Conservation (phyloP, 2,888 invertebrate genomes). For the Folsomia candida region DNA sequence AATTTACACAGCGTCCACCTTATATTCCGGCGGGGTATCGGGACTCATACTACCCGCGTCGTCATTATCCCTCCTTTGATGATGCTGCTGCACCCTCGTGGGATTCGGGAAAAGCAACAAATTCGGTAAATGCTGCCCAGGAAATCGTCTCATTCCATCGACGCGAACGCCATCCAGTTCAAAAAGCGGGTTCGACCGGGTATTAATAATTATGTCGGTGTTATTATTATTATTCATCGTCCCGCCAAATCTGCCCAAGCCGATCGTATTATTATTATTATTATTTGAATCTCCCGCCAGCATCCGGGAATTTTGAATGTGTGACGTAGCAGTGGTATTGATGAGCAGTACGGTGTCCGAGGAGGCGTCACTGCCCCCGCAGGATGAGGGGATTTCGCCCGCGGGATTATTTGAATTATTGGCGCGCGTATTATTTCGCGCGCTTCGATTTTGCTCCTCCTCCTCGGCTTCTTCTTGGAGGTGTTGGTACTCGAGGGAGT, state of each 20-base stretch:
- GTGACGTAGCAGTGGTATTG: slow-evolving; percentile 16
- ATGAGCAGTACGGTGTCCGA: slow-evolving; percentile 35
- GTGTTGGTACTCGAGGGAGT: slow-evolving; percentile 27
- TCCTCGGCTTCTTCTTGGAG: neutral
- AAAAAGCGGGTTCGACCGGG: slow-evolving; percentile 30
- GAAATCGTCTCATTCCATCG: no score
- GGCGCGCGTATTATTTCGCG: neutral
- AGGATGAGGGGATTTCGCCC: slow-evolving; percentile 1
- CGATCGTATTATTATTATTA: slow-evolving; percentile 27
- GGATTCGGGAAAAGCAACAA: no score
- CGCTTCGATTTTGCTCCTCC: neutral
- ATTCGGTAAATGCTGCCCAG: no score
- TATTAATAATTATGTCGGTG: slow-evolving; percentile 9
- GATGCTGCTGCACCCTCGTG: no score
- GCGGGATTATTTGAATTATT: neutral
- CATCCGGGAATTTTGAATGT: neutral
- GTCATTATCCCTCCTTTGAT: no score
- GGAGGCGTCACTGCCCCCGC: slow-evolving; percentile 25
- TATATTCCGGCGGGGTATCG: slow-evolving; percentile 5
- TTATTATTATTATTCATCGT: slow-evolving; percentile 18
- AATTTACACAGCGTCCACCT: neutral
- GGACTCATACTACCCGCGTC: no score
- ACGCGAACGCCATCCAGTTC: no score
- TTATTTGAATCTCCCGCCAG: slow-evolving; percentile 35
- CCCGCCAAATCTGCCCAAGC: no score